Percentiles rank a stretch among this genome's conserved stretches.
Evolutionary conservation across 2,797 vertebrate genomes (phyloP).

Genomic region (Gallinago stenura): DNA sequence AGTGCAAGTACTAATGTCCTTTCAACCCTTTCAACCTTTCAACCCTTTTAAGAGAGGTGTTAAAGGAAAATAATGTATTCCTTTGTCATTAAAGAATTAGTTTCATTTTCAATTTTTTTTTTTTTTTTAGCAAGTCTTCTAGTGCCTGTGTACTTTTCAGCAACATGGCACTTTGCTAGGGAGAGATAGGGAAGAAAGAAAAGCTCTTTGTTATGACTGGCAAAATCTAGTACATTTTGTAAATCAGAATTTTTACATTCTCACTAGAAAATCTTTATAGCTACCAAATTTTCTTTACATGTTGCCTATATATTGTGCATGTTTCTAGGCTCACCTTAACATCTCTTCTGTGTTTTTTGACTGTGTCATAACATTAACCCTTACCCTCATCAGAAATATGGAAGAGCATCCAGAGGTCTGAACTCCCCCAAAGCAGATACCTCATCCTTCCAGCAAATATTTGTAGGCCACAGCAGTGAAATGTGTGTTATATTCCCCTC

Average conservation of each 20-base stretch:
- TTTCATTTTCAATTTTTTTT: fast-evolving
- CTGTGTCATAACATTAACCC: not conserved
- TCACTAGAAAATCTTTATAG: not conserved
- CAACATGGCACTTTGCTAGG: not conserved
- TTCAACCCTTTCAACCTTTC: not conserved
- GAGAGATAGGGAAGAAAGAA: not conserved
- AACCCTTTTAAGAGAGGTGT: not conserved
- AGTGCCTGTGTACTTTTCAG: not conserved
- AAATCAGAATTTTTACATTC: not conserved
- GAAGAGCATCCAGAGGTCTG: not conserved
- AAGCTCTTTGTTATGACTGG: not conserved
- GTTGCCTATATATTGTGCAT: not conserved
- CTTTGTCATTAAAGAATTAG: not conserved
- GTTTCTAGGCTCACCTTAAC: not conserved
- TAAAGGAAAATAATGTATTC: not conserved
- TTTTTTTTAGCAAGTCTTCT: not conserved
- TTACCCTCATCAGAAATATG: not conserved
- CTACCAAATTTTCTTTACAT: not conserved
- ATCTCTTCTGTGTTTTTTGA: not conserved
- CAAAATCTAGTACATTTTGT: not conserved
- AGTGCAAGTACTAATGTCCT: not conserved
- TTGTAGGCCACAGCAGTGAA: not conserved
- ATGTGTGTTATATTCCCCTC: not conserved
- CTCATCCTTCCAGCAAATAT: not conserved
- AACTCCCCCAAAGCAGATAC: not conserved